Conservation (phyloP, 2,113 vertebrate genomes). For the Hippocampus mohnikei region DNA sequence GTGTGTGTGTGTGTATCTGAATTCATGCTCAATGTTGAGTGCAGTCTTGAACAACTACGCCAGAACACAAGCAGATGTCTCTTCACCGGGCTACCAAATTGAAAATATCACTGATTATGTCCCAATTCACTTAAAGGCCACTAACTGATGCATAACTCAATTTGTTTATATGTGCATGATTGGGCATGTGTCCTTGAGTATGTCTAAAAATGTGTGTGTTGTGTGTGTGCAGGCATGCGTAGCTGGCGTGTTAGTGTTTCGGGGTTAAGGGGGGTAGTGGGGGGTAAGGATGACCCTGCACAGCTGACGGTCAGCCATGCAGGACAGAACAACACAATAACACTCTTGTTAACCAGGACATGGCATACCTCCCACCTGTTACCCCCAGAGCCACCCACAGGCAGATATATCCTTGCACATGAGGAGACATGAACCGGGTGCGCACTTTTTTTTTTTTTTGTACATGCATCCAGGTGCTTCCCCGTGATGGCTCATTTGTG, state of each 20-base stretch:
- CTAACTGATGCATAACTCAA: constrained; percentile 58
- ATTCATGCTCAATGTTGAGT: constrained; percentile 48
- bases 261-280: constrained; percentile 53
- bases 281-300: constrained; percentile 55
- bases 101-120: constrained; percentile 64
- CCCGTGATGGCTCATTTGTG: constrained; percentile 60
- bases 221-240: constrained; percentile 64
- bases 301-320: constrained; percentile 72
- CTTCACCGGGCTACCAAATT: constrained; percentile 59
- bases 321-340: constrained; percentile 71
- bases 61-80: constrained; percentile 59
- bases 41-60: constrained; percentile 40
- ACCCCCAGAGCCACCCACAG: constrained; percentile 61
- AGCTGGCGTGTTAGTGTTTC: constrained; percentile 54
- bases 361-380: constrained; percentile 69
- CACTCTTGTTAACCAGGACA: constrained; percentile 68
- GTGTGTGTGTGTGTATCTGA: constrained; percentile 30
- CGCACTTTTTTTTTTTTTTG: constrained; percentile 11
- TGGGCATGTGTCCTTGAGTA: constrained; percentile 55
- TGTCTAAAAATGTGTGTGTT: constrained; percentile 48
- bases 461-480: constrained; percentile 29
- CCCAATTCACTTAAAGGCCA: constrained; percentile 69
- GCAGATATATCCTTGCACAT: constrained; percentile 54
- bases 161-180: constrained; percentile 50
- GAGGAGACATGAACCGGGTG: constrained; percentile 24